phyloP scores from a whole-genome alignment of 2,888 invertebrate genomes.

The Cerastis leucographa region DNA sequence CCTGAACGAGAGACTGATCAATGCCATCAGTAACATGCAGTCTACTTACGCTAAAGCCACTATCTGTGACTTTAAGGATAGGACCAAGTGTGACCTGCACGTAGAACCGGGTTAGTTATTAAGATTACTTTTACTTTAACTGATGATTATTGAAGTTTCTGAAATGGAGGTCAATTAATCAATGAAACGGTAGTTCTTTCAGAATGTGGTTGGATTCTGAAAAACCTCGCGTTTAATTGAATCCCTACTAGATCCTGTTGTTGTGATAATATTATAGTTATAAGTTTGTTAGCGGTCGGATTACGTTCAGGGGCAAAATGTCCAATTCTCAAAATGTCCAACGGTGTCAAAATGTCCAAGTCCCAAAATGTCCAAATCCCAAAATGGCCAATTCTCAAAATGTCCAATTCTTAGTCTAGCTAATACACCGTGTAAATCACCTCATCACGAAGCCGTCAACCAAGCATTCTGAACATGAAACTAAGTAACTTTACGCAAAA shows the following conservation, averaged over 20 bases:
- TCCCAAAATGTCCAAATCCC: too few species aligned
- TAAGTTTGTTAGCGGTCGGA: too few species aligned
- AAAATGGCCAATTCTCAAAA: too few species aligned
- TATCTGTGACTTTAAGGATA: constrained; percentile 93
- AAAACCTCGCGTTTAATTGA: not conserved
- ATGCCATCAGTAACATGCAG: constrained; percentile 93
- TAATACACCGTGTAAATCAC: too few species aligned
- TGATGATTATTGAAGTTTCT: not conserved
- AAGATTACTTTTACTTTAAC: not conserved
- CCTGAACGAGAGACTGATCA: constrained; percentile 91
- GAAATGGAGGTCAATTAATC: not conserved
- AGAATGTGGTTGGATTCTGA: not conserved
- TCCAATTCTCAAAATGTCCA: too few species aligned
- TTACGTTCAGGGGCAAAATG: too few species aligned
- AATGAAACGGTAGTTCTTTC: too few species aligned
- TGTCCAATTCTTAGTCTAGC: too few species aligned
- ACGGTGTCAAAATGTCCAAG: too few species aligned
- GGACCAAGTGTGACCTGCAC: constrained; percentile 92
- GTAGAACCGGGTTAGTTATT: constrained; percentile 92
- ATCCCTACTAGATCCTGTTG: not conserved
- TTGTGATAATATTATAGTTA: not conserved
- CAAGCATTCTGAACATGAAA: too few species aligned
- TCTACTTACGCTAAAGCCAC: constrained; percentile 94
- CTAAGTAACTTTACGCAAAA: too few species aligned
- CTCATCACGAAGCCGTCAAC: too few species aligned